Base-by-base conservation (phyloP, 2,113 vertebrate species). In the Dendrocopos noguchii region DNA sequence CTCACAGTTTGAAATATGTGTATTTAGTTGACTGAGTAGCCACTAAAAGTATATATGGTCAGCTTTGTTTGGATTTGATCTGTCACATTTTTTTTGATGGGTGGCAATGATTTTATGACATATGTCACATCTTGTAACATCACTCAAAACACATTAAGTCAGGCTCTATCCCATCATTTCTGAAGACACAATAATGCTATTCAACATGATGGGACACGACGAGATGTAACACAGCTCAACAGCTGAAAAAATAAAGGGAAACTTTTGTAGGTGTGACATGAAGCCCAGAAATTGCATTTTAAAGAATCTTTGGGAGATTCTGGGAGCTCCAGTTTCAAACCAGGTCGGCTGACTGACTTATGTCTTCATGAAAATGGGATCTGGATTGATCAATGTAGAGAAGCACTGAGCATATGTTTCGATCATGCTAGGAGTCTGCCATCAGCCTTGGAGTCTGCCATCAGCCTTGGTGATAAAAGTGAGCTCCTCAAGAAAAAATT, bases 81-180 rank as follows among this genome's bases (percentile, higher is more conserved):
- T 96, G 86, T 94, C 95, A 95, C 52, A 78, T 90, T 82, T 73
- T 68, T 89, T 92, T 94, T 91, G 87, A 94, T 86, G 93, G 76
- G 81, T 87, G 88, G 88, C 92, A 96, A 87, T 94, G 91, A 91
- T 93, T 96, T 95, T 86, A 82, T 94, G 95, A 95, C 92, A 95
- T 87, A 46, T 96, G 92, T 83, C 93, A 91, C 80, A 65, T 55
- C 5, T 63, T 84, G 64, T 95, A 83, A 90, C 79, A 86, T 96
- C 95, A 92, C 67, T 95, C 87, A 90, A 83, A 96, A 81, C 60
- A 61, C 63, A 80, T 91, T 84, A 86, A 94, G 87, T 92, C 87
- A 68, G 7, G 59, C 82, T 87, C 44, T 12, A 10, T 85, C 71
- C 86, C 84, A 70, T 95, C 84, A 88, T 42, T 86, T 94, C 78